Percentiles rank a stretch among this genome's conserved stretches.
Conservation (phyloP, 2,797 vertebrate genomes). For the Acrocephalus scirpaceus region DNA sequence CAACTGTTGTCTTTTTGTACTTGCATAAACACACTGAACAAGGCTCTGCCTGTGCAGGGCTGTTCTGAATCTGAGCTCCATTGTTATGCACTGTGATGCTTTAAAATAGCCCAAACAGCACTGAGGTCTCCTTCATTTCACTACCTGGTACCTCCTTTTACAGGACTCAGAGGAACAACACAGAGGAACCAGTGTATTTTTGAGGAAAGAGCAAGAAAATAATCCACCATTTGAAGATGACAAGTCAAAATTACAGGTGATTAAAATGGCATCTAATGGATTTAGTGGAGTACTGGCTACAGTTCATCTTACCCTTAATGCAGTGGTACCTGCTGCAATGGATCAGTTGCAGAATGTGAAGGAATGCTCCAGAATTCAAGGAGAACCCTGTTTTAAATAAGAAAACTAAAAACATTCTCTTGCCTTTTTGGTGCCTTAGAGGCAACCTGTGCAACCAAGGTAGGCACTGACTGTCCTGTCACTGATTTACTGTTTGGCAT, state of each 20-base stretch:
- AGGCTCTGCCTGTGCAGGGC: neutral
- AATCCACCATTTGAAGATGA: constrained; percentile 77
- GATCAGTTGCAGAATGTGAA: neutral
- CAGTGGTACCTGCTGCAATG: neutral
- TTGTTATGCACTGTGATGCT: neutral
- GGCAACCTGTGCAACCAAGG: neutral
- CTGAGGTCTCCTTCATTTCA: neutral
- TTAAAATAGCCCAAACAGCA: neutral
- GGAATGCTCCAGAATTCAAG: neutral
- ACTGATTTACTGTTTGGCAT: neutral
- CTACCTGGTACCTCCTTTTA: neutral
- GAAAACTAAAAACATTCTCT: neutral
- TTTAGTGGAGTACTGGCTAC: neutral
- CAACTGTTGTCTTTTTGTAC: neutral
- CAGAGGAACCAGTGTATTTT: constrained; percentile 71
- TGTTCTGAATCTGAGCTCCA: neutral
- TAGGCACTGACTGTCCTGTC: neutral
- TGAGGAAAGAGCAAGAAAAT: constrained; percentile 69
- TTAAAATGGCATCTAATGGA: neutral
- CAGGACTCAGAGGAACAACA: constrained; percentile 71
- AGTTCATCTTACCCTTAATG: neutral
- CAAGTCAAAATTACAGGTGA: constrained; percentile 88
- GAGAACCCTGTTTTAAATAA: neutral
- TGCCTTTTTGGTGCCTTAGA: neutral
- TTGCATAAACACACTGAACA: neutral